Evolutionary conservation across 2,113 vertebrate species (phyloP).

Genomic region (Tonatia bakeri): DNA sequence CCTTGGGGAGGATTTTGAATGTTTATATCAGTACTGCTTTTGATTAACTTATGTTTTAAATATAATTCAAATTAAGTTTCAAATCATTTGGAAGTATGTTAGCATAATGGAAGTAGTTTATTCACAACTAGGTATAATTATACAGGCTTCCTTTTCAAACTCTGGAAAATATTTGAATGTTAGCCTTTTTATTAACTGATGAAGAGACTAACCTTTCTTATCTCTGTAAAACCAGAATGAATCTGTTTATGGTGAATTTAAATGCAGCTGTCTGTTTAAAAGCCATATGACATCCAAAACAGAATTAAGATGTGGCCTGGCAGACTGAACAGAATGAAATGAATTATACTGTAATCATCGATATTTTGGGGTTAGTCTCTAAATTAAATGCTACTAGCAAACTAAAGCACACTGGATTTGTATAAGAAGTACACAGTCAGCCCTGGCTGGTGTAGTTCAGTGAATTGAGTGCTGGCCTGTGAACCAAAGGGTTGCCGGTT

Average conservation of each 20-base stretch:
- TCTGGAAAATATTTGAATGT: slow-evolving; percentile 5
- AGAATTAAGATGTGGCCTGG: background rate
- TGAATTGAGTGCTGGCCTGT: too few relatives aligned
- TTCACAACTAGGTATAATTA: background rate
- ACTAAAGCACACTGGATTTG: background rate
- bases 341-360: background rate
- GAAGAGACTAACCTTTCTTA: slow-evolving; percentile 26
- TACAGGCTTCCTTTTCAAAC: background rate
- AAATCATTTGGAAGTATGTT: background rate
- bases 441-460: too few relatives aligned
- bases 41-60: slow-evolving; percentile 14
- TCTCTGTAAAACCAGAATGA: slow-evolving; percentile 10
- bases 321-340: background rate
- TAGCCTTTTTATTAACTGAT: slow-evolving; percentile 13
- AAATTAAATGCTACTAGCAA: background rate
- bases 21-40: background rate
- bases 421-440: background rate
- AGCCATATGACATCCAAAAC: background rate
- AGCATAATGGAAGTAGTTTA: background rate
- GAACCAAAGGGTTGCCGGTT: too few relatives aligned
- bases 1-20: background rate
- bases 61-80: slow-evolving; percentile 16
- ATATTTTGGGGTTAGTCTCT: background rate
- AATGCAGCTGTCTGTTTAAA: background rate
- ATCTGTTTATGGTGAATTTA: slow-evolving; percentile 1